Conservation (phyloP, 2,888 invertebrate genomes). For the Temnothorax rugatulus region DNA sequence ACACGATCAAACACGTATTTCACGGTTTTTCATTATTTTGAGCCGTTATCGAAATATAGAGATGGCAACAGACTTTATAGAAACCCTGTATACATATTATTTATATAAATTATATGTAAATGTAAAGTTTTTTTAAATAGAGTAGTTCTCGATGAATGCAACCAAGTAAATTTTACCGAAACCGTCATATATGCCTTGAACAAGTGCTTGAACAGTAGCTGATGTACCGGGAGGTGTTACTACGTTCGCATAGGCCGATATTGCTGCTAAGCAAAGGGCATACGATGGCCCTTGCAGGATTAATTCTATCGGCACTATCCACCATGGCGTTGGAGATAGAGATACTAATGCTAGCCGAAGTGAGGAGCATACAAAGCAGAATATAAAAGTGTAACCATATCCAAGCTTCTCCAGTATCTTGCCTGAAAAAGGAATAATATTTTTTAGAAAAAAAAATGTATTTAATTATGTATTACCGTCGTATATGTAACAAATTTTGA, state of each 20-base stretch:
- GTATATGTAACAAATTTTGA: neutral
- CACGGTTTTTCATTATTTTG: too few relatives aligned
- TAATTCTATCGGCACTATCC: slow-evolving; percentile 92
- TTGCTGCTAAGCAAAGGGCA: slow-evolving; percentile 93
- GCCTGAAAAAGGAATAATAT: slow-evolving; percentile 85
- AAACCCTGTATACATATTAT: too few relatives aligned
- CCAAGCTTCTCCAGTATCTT: slow-evolving; percentile 93
- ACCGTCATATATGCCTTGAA: slow-evolving; percentile 84
- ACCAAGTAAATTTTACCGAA: slow-evolving; percentile 87
- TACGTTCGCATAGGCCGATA: slow-evolving; percentile 89
- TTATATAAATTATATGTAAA: too few relatives aligned
- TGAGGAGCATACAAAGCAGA: slow-evolving; percentile 88
- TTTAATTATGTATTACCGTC: too few relatives aligned
- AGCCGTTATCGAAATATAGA: too few relatives aligned
- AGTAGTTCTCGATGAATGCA: neutral
- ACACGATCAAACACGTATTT: too few relatives aligned
- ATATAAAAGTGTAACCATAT: slow-evolving; percentile 92
- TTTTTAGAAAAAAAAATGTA: too few relatives aligned
- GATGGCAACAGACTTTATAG: too few relatives aligned
- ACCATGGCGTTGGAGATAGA: neutral
- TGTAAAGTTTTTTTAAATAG: too few relatives aligned
- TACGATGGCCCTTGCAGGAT: slow-evolving; percentile 93
- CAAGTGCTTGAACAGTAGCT: slow-evolving; percentile 84
- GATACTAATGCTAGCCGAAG: neutral
- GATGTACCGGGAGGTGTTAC: slow-evolving; percentile 90